Percentiles rank a stretch among this genome's conserved stretches.
Conservation (phyloP, 2,113 vertebrate species). For the Pseudorasbora parva region DNA sequence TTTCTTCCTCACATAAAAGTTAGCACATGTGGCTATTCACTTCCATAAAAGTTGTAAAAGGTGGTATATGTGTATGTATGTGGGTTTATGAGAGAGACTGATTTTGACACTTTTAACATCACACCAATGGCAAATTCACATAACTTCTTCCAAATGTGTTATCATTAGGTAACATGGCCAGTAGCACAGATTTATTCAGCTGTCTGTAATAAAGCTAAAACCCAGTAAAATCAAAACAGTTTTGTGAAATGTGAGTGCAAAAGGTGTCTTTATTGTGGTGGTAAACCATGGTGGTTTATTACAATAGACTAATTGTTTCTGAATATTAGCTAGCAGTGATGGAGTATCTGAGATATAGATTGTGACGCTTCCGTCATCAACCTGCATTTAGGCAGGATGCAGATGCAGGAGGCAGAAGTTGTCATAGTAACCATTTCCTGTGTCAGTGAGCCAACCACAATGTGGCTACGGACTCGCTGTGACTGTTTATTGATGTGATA, state of each 20-base stretch:
- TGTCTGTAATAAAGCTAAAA: background rate
- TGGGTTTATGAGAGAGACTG: slow-evolving; percentile 47
- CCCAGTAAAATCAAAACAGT: background rate
- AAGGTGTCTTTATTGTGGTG: background rate
- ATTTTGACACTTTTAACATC: background rate
- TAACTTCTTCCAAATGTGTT: too few relatives aligned
- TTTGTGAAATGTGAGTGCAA: background rate
- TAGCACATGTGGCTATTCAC: background rate
- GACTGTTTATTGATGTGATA: background rate
- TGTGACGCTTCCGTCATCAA: slow-evolving; percentile 12
- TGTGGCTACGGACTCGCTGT: slow-evolving; percentile 17
- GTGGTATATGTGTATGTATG: slow-evolving; percentile 2
- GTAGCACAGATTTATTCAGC: background rate
- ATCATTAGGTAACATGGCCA: background rate
- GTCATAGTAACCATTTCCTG: slow-evolving; percentile 69
- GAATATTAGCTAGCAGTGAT: background rate
- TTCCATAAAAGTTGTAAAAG: slow-evolving; percentile 49
- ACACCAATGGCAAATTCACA: background rate
- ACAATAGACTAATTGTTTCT: background rate
- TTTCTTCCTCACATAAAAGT: slow-evolving; percentile 1
- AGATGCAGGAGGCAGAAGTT: slow-evolving; percentile 54
- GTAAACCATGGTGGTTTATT: background rate
- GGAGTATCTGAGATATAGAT: background rate
- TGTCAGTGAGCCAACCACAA: slow-evolving; percentile 34
- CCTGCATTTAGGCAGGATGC: slow-evolving; percentile 64